These are phyloP conservation scores for Parambassis ranga DNA, from an alignment of 2,797 vertebrate genomes.

Conservation along the genomic window DNA sequence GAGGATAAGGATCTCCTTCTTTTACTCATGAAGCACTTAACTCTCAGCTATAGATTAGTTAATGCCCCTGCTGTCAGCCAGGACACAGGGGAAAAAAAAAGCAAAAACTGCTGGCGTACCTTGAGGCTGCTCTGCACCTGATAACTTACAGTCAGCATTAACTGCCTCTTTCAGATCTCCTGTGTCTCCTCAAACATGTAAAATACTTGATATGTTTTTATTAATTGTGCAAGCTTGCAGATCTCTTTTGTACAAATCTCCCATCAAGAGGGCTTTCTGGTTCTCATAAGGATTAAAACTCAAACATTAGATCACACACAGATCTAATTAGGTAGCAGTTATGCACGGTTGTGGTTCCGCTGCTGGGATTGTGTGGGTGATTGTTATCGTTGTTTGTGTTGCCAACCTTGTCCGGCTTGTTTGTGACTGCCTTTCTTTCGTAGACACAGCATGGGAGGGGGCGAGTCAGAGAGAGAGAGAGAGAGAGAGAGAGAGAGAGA, in stretches of 20 bases:
- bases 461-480: background rate
- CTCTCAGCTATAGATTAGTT: conserved; percentile 50
- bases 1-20: conserved; percentile 48
- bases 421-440: conserved; percentile 10
- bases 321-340: conserved; percentile 44
- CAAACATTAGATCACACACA: conserved; percentile 31
- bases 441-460: background rate
- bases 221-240: conserved; percentile 23
- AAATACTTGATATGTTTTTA: conserved; percentile 15
- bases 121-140: conserved; percentile 27
- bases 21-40: conserved; percentile 56
- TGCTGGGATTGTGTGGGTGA: conserved; percentile 19
- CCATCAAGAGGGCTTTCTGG: conserved; percentile 20
- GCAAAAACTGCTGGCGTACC: background rate
- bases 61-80: conserved; percentile 34
- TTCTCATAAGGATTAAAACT: conserved; percentile 39
- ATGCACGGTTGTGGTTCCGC: background rate
- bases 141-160: conserved; percentile 40
- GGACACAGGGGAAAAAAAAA: conserved; percentile 15
- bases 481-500: background rate
- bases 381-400: conserved; percentile 44
- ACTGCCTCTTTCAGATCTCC: background rate
- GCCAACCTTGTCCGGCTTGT: conserved; percentile 27
- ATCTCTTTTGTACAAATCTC: conserved; percentile 36
- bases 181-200: conserved; percentile 1